These are phyloP conservation scores for Haliclystus octoradiatus DNA, from an alignment of 30 jellyfish, hydroid and myxozoan genomes.

Conservation along the genomic window DNA sequence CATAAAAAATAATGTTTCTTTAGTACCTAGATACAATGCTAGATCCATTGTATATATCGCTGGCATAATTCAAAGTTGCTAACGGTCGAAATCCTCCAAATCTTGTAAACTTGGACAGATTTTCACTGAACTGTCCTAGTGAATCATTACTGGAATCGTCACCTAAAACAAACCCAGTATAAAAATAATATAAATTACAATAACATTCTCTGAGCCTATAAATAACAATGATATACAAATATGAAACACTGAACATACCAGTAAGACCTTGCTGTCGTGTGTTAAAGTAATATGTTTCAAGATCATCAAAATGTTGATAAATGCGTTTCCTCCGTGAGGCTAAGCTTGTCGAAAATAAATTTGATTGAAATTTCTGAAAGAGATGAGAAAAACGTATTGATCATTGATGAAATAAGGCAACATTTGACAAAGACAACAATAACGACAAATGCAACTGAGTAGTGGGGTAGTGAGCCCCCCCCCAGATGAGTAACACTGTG, in stretches of 20 bases:
- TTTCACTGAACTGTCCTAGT: constrained; percentile 65
- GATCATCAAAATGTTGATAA: constrained; percentile 84
- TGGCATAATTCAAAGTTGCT: constrained; percentile 95
- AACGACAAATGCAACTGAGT: not conserved
- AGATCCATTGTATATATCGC: constrained; percentile 96
- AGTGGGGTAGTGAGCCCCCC: not conserved
- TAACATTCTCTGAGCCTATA: too few relatives aligned
- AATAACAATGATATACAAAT: too few relatives aligned
- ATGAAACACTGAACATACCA: too few relatives aligned
- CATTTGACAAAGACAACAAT: not conserved
- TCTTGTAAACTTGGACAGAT: constrained; percentile 82
- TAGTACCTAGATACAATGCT: constrained; percentile 98
- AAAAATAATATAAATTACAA: too few relatives aligned
- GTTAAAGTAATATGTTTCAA: constrained; percentile 79
- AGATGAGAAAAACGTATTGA: too few relatives aligned
- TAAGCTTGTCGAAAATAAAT: constrained; percentile 68
- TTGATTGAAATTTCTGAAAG: constrained; percentile 22
- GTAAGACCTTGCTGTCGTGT: constrained; percentile 51
- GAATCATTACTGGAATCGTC: constrained; percentile 35
- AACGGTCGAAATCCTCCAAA: constrained; percentile 74
- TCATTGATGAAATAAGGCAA: not conserved
- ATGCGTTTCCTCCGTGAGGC: constrained; percentile 92
- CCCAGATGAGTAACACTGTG: not conserved
- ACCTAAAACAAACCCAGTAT: constrained; percentile 12
- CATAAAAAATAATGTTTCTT: too few relatives aligned